These are phyloP conservation scores for Thera obeliscata DNA, from an alignment of 2,888 invertebrate genomes.

Conservation along the genomic window DNA sequence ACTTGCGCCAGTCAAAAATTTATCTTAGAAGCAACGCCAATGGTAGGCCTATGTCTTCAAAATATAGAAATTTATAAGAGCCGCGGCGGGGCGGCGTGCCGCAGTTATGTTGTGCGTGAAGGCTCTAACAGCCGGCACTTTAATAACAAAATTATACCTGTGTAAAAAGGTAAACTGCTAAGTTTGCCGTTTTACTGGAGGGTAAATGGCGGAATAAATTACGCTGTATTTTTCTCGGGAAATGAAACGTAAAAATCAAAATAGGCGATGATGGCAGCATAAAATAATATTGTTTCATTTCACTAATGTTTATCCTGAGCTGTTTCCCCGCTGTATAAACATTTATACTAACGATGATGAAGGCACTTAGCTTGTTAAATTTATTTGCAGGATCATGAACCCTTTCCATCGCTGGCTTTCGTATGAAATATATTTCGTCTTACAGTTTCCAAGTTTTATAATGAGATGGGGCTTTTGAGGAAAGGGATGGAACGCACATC, in stretches of 20 bases:
- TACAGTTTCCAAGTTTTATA: slow-evolving; percentile 18
- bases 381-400: slow-evolving; percentile 29
- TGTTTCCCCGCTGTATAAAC: slow-evolving; percentile 19
- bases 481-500: background rate
- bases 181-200: slow-evolving; percentile 41
- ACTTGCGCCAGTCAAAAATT: background rate
- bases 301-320: slow-evolving; percentile 16
- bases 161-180: slow-evolving; percentile 43
- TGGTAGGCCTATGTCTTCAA: background rate
- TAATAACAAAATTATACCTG: slow-evolving; percentile 46
- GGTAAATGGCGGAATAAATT: slow-evolving; percentile 41
- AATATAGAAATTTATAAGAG: background rate
- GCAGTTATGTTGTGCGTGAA: slow-evolving; percentile 10
- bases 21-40: no score
- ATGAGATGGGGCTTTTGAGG: slow-evolving; percentile 8
- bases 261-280: slow-evolving; percentile 23
- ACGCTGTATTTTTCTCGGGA: slow-evolving; percentile 35
- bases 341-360: slow-evolving; percentile 27
- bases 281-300: slow-evolving; percentile 24
- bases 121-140: slow-evolving; percentile 37
- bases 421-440: slow-evolving; percentile 22
- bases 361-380: slow-evolving; percentile 23
- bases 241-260: slow-evolving; percentile 39
- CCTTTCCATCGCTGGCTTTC: slow-evolving; percentile 21
- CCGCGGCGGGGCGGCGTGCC: slow-evolving; percentile 9